Evolutionary conservation across 2,797 vertebrate species (phyloP).

Genomic region (Microctenopoma stevenorrisi): DNA sequence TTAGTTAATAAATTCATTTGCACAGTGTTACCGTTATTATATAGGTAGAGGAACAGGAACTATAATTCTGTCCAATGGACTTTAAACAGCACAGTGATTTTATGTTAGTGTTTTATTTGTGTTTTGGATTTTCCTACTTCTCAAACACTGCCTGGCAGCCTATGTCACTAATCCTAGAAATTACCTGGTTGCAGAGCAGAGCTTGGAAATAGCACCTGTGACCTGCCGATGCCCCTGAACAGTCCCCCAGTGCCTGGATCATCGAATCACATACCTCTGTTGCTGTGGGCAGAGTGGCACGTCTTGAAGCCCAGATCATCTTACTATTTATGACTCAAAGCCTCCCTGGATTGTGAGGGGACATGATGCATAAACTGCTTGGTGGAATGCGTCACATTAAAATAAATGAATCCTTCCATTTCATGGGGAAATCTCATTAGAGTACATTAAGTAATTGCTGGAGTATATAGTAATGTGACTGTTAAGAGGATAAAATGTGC

Average conservation of each 20-base stretch:
- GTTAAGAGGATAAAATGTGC: conserved; percentile 88
- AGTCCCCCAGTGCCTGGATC: conserved; percentile 54
- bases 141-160: conserved; percentile 29
- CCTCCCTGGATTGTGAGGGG: conserved; percentile 56
- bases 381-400: conserved; percentile 82
- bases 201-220: conserved; percentile 55
- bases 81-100: conserved; percentile 5
- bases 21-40: not conserved
- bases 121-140: conserved; percentile 27
- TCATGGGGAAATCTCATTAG: conserved; percentile 87
- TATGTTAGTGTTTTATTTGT: not conserved
- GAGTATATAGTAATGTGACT: conserved; percentile 88
- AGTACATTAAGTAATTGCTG: conserved; percentile 89
- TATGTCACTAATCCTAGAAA: conserved; percentile 59
- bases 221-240: conserved; percentile 53
- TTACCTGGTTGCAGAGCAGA: conserved; percentile 48
- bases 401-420: conserved; percentile 88
- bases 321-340: conserved; percentile 79
- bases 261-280: conserved; percentile 55
- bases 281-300: conserved; percentile 55
- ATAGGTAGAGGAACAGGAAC: not conserved
- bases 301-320: conserved; percentile 59
- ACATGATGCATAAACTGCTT: conserved; percentile 75
- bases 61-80: not conserved
- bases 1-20: too few relatives aligned